Evolutionary conservation across 2,888 invertebrate genomes (phyloP).

Genomic region (Allophyes oxyacanthae): DNA sequence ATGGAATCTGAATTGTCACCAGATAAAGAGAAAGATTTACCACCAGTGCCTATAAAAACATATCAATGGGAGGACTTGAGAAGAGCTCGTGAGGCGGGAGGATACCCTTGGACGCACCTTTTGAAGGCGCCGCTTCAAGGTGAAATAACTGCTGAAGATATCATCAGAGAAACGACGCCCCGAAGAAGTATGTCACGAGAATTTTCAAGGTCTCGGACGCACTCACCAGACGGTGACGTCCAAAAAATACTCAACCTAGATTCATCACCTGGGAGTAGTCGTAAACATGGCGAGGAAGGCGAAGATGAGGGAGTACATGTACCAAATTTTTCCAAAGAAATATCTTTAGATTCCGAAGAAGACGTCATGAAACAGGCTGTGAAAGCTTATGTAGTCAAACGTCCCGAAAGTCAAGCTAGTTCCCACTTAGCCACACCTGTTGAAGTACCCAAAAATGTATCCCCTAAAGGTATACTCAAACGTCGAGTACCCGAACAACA

Average conservation of each 20-base stretch:
- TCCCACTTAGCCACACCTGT: constrained; percentile 71
- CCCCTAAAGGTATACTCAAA: constrained; percentile 88
- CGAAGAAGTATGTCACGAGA: constrained; percentile 86
- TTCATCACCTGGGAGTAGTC: constrained; percentile 86
- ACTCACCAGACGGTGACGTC: constrained; percentile 76
- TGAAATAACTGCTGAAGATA: constrained; percentile 85
- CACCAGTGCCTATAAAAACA: constrained; percentile 93
- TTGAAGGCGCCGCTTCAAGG: constrained; percentile 90
- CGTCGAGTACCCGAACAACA: constrained; percentile 82
- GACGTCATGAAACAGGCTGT: constrained; percentile 71
- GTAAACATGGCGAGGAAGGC: constrained; percentile 83
- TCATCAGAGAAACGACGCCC: constrained; percentile 83
- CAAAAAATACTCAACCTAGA: constrained; percentile 85
- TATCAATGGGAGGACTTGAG: constrained; percentile 95
- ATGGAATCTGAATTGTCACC: constrained; percentile 89
- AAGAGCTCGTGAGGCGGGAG: constrained; percentile 92
- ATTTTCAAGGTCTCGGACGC: constrained; percentile 82
- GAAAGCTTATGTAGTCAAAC: constrained; percentile 68
- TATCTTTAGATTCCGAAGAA: constrained; percentile 84
- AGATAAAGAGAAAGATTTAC: constrained; percentile 86
- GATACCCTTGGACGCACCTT: constrained; percentile 95
- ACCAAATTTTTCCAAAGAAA: constrained; percentile 87
- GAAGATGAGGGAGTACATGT: constrained; percentile 83
- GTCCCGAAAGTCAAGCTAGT: constrained; percentile 73
- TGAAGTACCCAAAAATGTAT: constrained; percentile 80